Percentiles rank a stretch among this genome's conserved stretches.
phyloP scores from a whole-genome alignment of 2,797 vertebrate genomes.

The Labeo calbasu region DNA sequence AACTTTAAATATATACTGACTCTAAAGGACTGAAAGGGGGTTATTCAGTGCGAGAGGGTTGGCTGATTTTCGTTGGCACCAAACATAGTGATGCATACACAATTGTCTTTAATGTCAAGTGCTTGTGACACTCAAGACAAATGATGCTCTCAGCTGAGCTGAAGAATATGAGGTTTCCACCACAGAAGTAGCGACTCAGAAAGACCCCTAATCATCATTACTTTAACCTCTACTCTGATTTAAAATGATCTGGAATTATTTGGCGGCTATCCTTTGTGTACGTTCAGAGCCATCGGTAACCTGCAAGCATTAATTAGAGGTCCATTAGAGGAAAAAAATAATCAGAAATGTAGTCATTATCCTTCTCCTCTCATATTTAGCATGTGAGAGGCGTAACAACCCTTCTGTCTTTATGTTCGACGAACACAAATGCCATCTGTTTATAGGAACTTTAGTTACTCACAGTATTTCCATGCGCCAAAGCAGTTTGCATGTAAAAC shows the following conservation, averaged over 20 bases:
- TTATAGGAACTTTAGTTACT: constrained; percentile 55
- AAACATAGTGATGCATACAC: constrained; percentile 61
- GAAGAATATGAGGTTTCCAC: constrained; percentile 57
- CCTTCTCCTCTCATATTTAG: constrained; percentile 56
- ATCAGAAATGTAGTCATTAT: constrained; percentile 71
- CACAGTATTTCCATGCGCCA: constrained; percentile 68
- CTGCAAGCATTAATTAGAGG: constrained; percentile 74
- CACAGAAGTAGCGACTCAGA: constrained; percentile 62
- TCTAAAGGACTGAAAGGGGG: constrained; percentile 56
- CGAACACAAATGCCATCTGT: constrained; percentile 70
- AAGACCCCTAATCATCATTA: constrained; percentile 64
- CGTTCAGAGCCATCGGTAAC: constrained; percentile 59
- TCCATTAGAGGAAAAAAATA: constrained; percentile 71
- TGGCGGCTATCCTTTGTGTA: constrained; percentile 50
- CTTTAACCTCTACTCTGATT: constrained; percentile 54
- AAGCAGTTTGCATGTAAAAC: constrained; percentile 46
- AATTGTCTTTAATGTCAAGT: constrained; percentile 68
- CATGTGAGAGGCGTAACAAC: constrained; percentile 58
- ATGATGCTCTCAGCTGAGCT: constrained; percentile 62
- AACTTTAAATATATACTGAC: constrained; percentile 58
- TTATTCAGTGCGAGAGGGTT: constrained; percentile 55
- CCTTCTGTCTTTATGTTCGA: constrained; percentile 68
- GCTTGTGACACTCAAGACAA: constrained; percentile 70
- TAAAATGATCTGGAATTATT: constrained; percentile 45
- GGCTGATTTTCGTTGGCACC: constrained; percentile 60